phyloP scores from a whole-genome alignment of 1,140 invertebrate genomes.

The Parasteatoda tepidariorum region DNA sequence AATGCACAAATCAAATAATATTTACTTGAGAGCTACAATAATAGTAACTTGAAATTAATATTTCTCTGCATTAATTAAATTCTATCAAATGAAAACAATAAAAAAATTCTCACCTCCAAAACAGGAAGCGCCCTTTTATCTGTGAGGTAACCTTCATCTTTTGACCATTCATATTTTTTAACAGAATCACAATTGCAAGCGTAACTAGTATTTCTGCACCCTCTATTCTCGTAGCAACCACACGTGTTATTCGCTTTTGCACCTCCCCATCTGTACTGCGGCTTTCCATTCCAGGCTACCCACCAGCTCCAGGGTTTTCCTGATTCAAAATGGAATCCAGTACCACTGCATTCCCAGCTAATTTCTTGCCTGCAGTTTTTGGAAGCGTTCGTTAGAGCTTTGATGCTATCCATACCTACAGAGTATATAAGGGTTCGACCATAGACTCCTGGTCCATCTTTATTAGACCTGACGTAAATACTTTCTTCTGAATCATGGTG shows the following conservation, averaged over 20 bases:
- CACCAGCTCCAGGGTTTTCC: constrained; percentile 62
- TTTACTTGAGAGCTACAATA: no score
- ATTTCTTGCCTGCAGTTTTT: constrained; percentile 61
- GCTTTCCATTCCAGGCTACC: constrained; percentile 51
- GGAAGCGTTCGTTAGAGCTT: constrained; percentile 60
- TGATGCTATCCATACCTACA: constrained; percentile 56
- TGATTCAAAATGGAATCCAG: constrained; percentile 62
- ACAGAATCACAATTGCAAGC: constrained; percentile 63
- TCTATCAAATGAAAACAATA: no score
- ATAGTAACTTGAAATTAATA: no score
- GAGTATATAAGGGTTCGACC: constrained; percentile 61
- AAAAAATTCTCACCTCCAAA: constrained; percentile 58
- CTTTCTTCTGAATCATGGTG: constrained; percentile 64
- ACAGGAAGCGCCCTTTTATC: constrained; percentile 59
- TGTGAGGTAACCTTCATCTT: constrained; percentile 62
- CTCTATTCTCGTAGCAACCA: constrained; percentile 49
- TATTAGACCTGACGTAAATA: constrained; percentile 60
- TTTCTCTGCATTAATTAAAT: no score
- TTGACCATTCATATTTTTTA: constrained; percentile 40
- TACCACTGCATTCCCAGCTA: constrained; percentile 62
- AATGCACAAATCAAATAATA: no score
- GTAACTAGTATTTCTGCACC: constrained; percentile 14
- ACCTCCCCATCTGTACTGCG: constrained; percentile 62
- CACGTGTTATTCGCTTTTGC: constrained; percentile 46
- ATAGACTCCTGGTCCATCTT: constrained; percentile 60